Percentiles rank a stretch among this genome's conserved stretches.
phyloP scores from a whole-genome alignment of 2,888 invertebrate species.

The Euspilapteryx auroguttella region DNA sequence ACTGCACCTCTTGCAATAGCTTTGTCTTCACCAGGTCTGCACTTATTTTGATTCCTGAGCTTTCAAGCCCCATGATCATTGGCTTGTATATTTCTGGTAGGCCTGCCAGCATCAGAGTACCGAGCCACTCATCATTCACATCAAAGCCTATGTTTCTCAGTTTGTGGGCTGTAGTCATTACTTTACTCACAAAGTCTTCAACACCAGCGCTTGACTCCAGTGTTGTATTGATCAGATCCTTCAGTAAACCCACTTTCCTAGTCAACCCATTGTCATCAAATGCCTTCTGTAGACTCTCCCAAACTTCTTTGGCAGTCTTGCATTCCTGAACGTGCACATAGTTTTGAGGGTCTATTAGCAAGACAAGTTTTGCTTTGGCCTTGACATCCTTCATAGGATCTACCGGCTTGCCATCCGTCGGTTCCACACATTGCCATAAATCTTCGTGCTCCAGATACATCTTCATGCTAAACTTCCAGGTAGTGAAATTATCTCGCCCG shows the following conservation, averaged over 20 bases:
- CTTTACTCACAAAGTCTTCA: conserved; percentile 9
- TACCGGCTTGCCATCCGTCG: too few species aligned
- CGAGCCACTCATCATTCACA: conserved; percentile 10
- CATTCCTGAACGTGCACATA: too few species aligned
- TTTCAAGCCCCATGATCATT: conserved; percentile 10
- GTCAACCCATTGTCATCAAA: conserved; percentile 7
- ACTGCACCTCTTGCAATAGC: conserved; percentile 3
- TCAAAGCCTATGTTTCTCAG: conserved; percentile 9
- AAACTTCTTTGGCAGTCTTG: too few species aligned
- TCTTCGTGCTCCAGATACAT: too few species aligned
- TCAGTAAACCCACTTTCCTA: conserved; percentile 7
- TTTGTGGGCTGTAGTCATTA: conserved; percentile 9
- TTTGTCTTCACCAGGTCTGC: conserved; percentile 4
- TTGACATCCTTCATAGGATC: too few species aligned
- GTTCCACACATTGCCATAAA: too few species aligned
- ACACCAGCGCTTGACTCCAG: conserved; percentile 6
- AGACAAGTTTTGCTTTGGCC: too few species aligned
- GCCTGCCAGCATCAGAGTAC: conserved; percentile 9
- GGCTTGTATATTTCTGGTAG: conserved; percentile 8
- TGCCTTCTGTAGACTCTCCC: conserved; percentile 5
- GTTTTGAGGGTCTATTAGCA: too few species aligned
- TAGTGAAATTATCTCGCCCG: too few species aligned
- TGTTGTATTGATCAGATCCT: conserved; percentile 7
- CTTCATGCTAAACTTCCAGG: too few species aligned
- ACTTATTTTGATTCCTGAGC: conserved; percentile 4